Evolutionary conservation across 1,140 invertebrate species (phyloP).

Genomic region (Apis mellifera): DNA sequence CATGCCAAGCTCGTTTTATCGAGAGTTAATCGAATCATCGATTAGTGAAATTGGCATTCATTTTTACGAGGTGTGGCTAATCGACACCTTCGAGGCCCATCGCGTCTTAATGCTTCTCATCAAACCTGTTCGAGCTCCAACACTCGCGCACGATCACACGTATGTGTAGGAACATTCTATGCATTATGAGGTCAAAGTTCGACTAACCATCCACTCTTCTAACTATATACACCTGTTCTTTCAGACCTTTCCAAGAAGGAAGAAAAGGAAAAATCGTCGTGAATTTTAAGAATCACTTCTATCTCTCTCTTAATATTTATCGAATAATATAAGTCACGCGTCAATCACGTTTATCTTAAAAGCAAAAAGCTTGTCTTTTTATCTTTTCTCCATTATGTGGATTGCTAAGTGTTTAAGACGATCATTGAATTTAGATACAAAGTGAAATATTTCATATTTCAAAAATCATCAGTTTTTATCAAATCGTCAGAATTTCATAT

Average conservation of each 20-base stretch:
- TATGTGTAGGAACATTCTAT: constrained; percentile 24
- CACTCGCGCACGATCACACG: not conserved
- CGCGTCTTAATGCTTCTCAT: constrained; percentile 61
- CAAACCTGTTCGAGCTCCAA: constrained; percentile 60
- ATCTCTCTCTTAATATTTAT: not conserved
- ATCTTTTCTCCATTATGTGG: not conserved
- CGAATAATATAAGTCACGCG: constrained; percentile 10
- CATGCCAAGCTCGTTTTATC: constrained; percentile 26
- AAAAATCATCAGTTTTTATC: too few species aligned
- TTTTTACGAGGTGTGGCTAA: constrained; percentile 68
- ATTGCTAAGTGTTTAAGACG: not conserved
- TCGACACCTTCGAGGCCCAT: constrained; percentile 51
- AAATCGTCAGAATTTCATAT: too few species aligned
- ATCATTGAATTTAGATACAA: too few species aligned
- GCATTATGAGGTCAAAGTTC: constrained; percentile 47
- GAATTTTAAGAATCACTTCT: not conserved
- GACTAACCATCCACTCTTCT: constrained; percentile 22
- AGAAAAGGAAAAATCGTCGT: not conserved
- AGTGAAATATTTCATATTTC: too few species aligned
- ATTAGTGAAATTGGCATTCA: constrained; percentile 58
- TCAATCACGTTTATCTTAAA: constrained; percentile 21
- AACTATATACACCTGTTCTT: constrained; percentile 28
- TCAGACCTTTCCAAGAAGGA: not conserved
- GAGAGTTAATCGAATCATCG: constrained; percentile 55
- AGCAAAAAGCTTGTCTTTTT: constrained; percentile 39